phyloP scores from a whole-genome alignment of 2,888 invertebrate species.

The Sarcophaga caerulescens region DNA sequence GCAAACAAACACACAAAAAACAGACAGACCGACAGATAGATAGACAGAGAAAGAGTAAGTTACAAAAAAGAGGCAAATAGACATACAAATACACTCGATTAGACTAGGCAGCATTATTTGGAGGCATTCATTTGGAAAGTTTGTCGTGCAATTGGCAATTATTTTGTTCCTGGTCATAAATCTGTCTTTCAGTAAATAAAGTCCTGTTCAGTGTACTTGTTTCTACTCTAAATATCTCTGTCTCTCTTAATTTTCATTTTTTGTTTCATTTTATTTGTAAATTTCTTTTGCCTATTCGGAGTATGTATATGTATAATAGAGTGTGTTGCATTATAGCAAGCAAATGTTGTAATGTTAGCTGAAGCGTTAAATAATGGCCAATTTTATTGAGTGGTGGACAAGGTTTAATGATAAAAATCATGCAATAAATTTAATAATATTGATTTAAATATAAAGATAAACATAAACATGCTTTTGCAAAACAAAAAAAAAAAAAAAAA shows the following conservation, averaged over 20 bases:
- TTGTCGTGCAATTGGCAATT: constrained; percentile 69
- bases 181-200: constrained; percentile 65
- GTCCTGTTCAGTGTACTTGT: constrained; percentile 48
- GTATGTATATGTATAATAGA: constrained; percentile 33
- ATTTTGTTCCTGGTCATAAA: constrained; percentile 69
- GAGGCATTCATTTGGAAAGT: constrained; percentile 65
- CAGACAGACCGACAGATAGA: neutral
- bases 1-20: constrained; percentile 14
- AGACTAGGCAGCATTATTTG: constrained; percentile 15
- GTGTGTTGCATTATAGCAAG: constrained; percentile 38
- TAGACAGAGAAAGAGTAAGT: neutral
- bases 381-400: constrained; percentile 61
- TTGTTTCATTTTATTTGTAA: constrained; percentile 8
- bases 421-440: constrained; percentile 62
- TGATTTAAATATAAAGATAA: constrained; percentile 57
- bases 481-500: constrained; percentile 4
- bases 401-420: constrained; percentile 59
- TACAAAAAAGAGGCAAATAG: constrained; percentile 23
- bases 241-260: neutral
- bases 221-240: neutral
- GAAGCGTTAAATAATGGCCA: constrained; percentile 64
- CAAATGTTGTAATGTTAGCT: constrained; percentile 58
- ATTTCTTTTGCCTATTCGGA: neutral
- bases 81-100: neutral
- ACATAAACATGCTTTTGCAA: constrained; percentile 51